Conservation (phyloP, 2,888 invertebrate species). For the Spodoptera littoralis region DNA sequence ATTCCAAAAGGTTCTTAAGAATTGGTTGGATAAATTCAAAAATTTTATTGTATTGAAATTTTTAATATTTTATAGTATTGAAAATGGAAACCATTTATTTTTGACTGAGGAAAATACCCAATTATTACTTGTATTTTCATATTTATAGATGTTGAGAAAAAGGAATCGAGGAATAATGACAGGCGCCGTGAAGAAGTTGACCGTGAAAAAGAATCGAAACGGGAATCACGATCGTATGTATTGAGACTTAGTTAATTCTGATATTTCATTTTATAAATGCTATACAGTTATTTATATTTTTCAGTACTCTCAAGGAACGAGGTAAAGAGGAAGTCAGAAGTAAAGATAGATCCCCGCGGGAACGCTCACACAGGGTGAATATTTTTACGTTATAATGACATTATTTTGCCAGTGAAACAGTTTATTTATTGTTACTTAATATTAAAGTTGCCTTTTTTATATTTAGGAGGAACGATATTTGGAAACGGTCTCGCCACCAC, state of each 20-base stretch:
- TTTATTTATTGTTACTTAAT: not conserved
- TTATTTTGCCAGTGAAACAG: not conserved
- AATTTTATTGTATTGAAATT: too few species aligned
- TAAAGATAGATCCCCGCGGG: constrained; percentile 88
- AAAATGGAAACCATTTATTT: too few species aligned
- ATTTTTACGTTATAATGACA: not conserved
- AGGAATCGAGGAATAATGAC: constrained; percentile 75
- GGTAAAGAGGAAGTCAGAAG: constrained; percentile 90
- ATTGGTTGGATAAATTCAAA: too few species aligned
- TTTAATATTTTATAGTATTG: too few species aligned
- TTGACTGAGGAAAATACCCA: too few species aligned
- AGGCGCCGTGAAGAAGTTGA: constrained; percentile 81
- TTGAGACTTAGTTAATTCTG: not conserved
- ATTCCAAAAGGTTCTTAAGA: too few species aligned
- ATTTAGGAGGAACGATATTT: constrained; percentile 85
- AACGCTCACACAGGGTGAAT: constrained; percentile 81
- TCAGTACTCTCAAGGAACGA: constrained; percentile 86
- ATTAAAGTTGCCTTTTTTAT: constrained; percentile 16
- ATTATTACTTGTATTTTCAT: constrained; percentile 16
- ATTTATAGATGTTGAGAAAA: constrained; percentile 75
- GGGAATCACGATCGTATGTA: constrained; percentile 82
- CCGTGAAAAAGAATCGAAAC: constrained; percentile 82
- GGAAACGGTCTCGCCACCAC: constrained; percentile 84
- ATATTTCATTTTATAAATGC: too few species aligned
- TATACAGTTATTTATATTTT: not conserved